Conservation (phyloP, 2,888 invertebrate genomes). For the Phasia obesa region DNA sequence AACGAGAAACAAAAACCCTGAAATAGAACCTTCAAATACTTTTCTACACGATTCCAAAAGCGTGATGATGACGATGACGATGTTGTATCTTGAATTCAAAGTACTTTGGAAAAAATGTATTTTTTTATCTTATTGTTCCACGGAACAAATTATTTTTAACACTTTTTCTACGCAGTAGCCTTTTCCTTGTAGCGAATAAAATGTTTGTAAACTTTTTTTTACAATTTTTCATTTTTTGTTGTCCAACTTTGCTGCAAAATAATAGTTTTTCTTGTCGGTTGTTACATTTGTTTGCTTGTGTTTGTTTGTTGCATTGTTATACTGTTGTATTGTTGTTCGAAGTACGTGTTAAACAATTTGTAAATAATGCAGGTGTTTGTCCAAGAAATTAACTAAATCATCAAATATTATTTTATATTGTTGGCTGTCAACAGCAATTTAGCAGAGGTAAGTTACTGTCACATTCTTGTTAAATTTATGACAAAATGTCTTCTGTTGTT, state of each 20-base stretch:
- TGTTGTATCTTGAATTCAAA: slow-evolving; percentile 37
- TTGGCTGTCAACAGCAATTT: slow-evolving; percentile 16
- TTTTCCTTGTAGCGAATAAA: slow-evolving; percentile 2
- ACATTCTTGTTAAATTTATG: slow-evolving; percentile 47
- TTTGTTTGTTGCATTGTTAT: slow-evolving; percentile 32
- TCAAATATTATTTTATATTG: slow-evolving; percentile 37
- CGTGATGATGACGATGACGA: slow-evolving; percentile 41
- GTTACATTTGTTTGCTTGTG: slow-evolving; percentile 14
- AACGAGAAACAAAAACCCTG: slow-evolving; percentile 13
- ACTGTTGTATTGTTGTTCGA: background rate
- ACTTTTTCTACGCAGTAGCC: slow-evolving; percentile 52
- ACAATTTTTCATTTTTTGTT: background rate
- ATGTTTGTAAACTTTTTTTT: background rate
- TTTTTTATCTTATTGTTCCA: slow-evolving; percentile 33
- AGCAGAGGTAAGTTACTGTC: slow-evolving; percentile 12
- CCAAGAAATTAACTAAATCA: slow-evolving; percentile 65
- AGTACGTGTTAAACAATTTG: slow-evolving; percentile 77
- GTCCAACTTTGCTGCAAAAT: slow-evolving; percentile 56
- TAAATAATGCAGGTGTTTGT: slow-evolving; percentile 80
- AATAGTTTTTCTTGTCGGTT: slow-evolving; percentile 26
- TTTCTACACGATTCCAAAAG: slow-evolving; percentile 39
- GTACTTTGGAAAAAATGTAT: slow-evolving; percentile 12
- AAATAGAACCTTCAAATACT: slow-evolving; percentile 58
- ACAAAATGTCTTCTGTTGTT: slow-evolving; percentile 12
- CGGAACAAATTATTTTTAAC: slow-evolving; percentile 64